Evolutionary conservation across 2,113 vertebrate genomes (phyloP).

Genomic region (Psettodes erumei): DNA sequence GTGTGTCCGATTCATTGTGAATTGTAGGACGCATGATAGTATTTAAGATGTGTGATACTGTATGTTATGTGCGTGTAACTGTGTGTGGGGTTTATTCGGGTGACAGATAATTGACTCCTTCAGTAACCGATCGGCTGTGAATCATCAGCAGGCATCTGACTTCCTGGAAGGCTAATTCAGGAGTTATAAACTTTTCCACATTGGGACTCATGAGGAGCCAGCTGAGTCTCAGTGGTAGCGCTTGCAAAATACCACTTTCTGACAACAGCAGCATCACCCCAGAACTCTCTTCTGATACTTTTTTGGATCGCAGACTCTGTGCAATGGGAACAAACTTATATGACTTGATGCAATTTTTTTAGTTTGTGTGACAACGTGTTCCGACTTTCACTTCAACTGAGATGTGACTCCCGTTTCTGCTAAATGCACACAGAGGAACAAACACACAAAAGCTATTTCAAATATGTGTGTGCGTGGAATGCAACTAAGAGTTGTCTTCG

Average conservation of each 20-base stretch:
- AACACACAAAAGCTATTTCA: not conserved
- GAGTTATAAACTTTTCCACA: constrained; percentile 65
- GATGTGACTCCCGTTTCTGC: constrained; percentile 32
- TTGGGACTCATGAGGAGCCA: constrained; percentile 42
- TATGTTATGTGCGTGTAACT: constrained; percentile 4
- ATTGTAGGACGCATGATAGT: constrained; percentile 22
- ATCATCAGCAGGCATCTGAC: constrained; percentile 67
- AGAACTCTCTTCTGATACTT: not conserved
- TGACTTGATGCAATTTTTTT: constrained; percentile 19
- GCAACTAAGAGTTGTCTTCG: not conserved
- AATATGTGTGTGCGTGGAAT: not conserved
- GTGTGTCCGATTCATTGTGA: constrained; percentile 56
- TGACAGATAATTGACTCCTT: constrained; percentile 45
- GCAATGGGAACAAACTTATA: constrained; percentile 1
- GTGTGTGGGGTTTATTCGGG: constrained; percentile 9
- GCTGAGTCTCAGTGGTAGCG: constrained; percentile 30
- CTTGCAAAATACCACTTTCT: constrained; percentile 32
- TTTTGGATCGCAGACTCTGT: constrained; percentile 3
- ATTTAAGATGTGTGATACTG: constrained; percentile 40
- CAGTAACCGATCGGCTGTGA: constrained; percentile 59
- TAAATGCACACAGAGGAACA: constrained; percentile 19
- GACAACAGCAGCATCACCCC: not conserved
- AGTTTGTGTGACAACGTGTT: constrained; percentile 41
- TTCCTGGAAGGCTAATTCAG: constrained; percentile 68
- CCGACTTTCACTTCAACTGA: constrained; percentile 67